Base-by-base conservation (phyloP, 2,797 vertebrate genomes). In the Sebastes cheni region DNA sequence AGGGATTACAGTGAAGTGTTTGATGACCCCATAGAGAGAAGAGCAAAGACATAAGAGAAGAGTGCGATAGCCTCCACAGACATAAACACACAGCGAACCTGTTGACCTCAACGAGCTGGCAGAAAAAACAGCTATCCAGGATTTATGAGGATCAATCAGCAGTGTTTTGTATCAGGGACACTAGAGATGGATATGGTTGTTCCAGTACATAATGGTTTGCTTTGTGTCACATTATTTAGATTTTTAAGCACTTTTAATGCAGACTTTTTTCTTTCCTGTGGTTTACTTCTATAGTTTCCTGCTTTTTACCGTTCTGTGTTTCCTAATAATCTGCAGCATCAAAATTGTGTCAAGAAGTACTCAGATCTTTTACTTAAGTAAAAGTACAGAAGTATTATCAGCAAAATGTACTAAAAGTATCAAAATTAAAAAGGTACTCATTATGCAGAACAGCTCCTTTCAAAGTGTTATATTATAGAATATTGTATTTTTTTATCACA, bases 1-100 rank as follows among this genome's bases (percentile, higher is more conserved):
- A 5, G 67, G 77, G 86, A 86, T 87, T 67, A 86, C 61, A 72
- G 80, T 84, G 71, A 87, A 86, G 81, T 85, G 76, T 86, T 75
- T 90, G 70, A 79, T 78, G 87, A 86, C 80, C 67, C 76, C 71
- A 71, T 20, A 67, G 74, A 85, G 81, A 84, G 34, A 75, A 80
- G 32, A 67, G 80, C 54, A 77, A 82, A 88, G 65, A 61, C 81
- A 84, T 68, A 55, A 75, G 66, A 75, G 72, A 55, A 75, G 62
- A 75, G 72, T 68, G 59, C 23, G 70, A 81, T 75, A 58, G 16
- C 65, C 56, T 75, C 32, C 39, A 59, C 22, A 72, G 55, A 75
- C 58, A 67, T 60, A 77, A 76, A 76, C 69, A 59, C 30, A 55
- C 65, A 74, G 18, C 61, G 58, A 72, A 88, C 27, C 20, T 71